phyloP scores from a whole-genome alignment of 2,797 vertebrate species.

The Pelochelys cantorii region DNA sequence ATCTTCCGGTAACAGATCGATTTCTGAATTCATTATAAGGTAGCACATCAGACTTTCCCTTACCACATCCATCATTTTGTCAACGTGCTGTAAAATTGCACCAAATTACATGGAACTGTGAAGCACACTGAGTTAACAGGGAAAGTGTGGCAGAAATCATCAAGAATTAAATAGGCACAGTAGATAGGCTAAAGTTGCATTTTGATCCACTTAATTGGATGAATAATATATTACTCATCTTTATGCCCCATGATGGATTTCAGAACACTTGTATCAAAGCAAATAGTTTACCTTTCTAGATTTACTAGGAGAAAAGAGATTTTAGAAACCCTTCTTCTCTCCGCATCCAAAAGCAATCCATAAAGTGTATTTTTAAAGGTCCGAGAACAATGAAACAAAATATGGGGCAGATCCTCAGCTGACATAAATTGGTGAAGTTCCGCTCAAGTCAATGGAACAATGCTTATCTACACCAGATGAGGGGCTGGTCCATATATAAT shows the following conservation, averaged over 20 bases:
- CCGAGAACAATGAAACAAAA: not conserved
- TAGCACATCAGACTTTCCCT: not conserved
- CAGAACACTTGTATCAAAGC: constrained; percentile 33
- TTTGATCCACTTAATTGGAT: constrained; percentile 51
- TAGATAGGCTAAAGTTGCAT: constrained; percentile 17
- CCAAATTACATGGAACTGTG: not conserved
- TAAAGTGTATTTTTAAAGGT: not conserved
- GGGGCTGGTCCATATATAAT: not conserved
- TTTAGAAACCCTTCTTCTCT: not conserved
- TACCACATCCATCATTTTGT: constrained; percentile 1
- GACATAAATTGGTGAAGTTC: not conserved
- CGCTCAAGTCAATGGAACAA: not conserved
- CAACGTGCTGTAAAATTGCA: not conserved
- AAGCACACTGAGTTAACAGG: constrained; percentile 37
- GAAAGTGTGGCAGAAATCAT: constrained; percentile 44
- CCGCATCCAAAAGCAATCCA: not conserved
- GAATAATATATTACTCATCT: constrained; percentile 51
- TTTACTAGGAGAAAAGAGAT: constrained; percentile 36
- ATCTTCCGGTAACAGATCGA: rapidly evolving
- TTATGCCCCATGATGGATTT: constrained; percentile 46
- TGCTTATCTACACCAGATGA: not conserved
- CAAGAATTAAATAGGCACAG: not conserved
- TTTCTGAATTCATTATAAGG: not conserved
- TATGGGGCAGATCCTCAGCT: not conserved
- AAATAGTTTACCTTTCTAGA: constrained; percentile 41